Base-by-base conservation (phyloP, 1,140 invertebrate genomes). In the Drosophila yakuba region DNA sequence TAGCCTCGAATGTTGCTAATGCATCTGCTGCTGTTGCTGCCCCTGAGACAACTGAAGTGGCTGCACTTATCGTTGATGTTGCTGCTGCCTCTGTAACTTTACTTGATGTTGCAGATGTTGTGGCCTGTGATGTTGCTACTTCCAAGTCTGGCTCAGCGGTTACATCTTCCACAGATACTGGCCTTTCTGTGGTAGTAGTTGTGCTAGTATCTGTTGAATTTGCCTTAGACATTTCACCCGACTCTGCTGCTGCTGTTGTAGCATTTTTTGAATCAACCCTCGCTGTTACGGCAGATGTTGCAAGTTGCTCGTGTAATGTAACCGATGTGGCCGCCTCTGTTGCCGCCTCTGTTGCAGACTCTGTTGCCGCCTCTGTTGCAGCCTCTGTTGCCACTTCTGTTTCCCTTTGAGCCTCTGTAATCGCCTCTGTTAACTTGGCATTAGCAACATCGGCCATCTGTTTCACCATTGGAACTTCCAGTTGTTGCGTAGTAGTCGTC, bases 391-490 rank as follows among this genome's bases (percentile, higher is more conserved):
- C 35, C 15, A 45, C 43, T 50, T 50, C 44, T 15, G 3, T 11
- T 14, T 51, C 48, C 8, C 8, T 51, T 50, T 43, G 50, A 43
- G 52, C 4, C 20, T 43, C 56, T 58, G 47, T 63, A 25, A 55
- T 36, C 5, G 51, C 58, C 25, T 43, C 41, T 39, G 17, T 66
- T 50, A 50, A 54, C 38, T 54, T 38, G 23, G 54, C 47, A 20
- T 62, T 62, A n/a, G 36, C 44, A 8, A 20, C 6, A 1, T 57
- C 51, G 14, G 36, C 20, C 63, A 71, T 20, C 25, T 71, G 48
- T 20, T 69, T 68, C 0, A 71, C 68, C 28, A 50, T 17, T 1
- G 68, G 68, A 39, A 57, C 63, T 15, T 71, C 64, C 5, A 71
- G n/a, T 1, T 56, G 2, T 12, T 50, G 63, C 1, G 54, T 36